Conservation (phyloP, 2,113 vertebrate genomes). For the Martes martes region DNA sequence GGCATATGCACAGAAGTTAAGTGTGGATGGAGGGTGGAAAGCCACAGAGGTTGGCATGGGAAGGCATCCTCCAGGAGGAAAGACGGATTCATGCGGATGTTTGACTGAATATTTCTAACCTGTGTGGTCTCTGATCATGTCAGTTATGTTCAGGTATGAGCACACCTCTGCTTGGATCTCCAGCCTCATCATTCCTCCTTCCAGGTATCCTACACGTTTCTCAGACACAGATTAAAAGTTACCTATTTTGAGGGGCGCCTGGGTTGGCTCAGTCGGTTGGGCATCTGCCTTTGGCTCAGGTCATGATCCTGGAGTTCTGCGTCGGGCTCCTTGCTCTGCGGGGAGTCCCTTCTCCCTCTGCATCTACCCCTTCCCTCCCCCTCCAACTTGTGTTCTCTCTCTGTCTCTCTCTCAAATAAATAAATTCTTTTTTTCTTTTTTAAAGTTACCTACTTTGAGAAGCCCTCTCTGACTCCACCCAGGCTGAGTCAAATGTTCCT, state of each 20-base stretch:
- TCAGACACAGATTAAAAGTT: neutral
- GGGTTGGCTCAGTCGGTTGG: too few relatives aligned
- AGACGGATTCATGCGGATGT: neutral
- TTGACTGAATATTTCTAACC: neutral
- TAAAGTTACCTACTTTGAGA: neutral
- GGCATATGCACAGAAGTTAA: neutral
- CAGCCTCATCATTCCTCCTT: neutral
- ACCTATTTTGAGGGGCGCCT: neutral
- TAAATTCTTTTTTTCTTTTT: too few relatives aligned
- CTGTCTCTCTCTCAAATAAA: too few relatives aligned
- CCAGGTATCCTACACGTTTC: neutral
- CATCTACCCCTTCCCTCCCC: too few relatives aligned
- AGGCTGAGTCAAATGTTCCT: too few relatives aligned
- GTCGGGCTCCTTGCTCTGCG: too few relatives aligned
- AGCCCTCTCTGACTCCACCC: neutral
- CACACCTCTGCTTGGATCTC: neutral
- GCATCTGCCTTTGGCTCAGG: too few relatives aligned
- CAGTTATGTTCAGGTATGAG: neutral
- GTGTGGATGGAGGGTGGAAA: neutral
- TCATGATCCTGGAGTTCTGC: too few relatives aligned
- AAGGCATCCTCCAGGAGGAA: neutral
- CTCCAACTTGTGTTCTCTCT: too few relatives aligned
- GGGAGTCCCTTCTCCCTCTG: too few relatives aligned
- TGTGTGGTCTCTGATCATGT: fast-evolving
- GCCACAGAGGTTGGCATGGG: neutral